Base-by-base conservation (phyloP, 2,888 invertebrate genomes). In the Zaprionus bogoriensis region DNA sequence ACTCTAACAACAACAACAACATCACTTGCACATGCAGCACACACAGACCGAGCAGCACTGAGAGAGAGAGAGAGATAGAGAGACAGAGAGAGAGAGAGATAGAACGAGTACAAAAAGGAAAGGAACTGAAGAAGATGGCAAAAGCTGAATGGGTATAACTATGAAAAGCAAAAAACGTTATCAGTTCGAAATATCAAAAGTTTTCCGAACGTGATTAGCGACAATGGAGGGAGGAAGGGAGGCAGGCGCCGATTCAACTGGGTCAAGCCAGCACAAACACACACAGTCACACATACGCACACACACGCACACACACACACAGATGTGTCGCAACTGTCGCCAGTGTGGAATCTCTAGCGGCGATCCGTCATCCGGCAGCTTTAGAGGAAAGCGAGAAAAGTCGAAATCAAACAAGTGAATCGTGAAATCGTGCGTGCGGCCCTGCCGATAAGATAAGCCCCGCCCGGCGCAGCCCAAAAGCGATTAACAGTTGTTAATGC, bases 201-300 rank as follows among this genome's bases (percentile, higher is more conserved):
- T 9, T 36, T 36, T 55, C 2, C 36, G 45, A 44, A 53, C 32
- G 66, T 27, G 71, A 71, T 67, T 55, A 64, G 38, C 39, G 27
- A 28, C 22, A 27, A 10, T 6, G 27, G 19, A 36, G 17, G 32
- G 14, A 2, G 4, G 3, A 3, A 4, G 30, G 14, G 41, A 1
- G 4, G 25, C 14, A 3, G 12, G 7, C n/a, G 14, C 5, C 17
- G 39, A n/a, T 14, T 12, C 39, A 7, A 36, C 6, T 19, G n/a
- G 20, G 20, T 6, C 22, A 22, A 9, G 27, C 10, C 5, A 25
- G 27, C n/a, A 9, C 7, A 9, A 5, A 27, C 9, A 27, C 10
- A 27, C 3, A 9, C 10, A 27, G n/a, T n/a, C n/a, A n/a, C n/a
- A n/a, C n/a, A n/a, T n/a, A n/a, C 14, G 36, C 14, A 17, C 27